Evolutionary conservation across 2,113 vertebrate species (phyloP).

Genomic region (Cyanoramphus novaezelandiae): DNA sequence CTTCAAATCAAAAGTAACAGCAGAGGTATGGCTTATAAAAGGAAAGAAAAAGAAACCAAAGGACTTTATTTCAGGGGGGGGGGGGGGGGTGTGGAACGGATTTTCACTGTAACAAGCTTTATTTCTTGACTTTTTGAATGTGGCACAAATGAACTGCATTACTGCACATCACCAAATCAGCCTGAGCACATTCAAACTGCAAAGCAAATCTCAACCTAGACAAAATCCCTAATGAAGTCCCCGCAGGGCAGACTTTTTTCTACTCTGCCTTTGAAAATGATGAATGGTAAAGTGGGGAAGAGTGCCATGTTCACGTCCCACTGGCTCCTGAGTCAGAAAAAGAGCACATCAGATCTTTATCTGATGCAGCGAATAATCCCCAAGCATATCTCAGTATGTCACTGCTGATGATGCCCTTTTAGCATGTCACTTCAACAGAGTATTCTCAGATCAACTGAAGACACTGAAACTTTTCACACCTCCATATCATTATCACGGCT

Average conservation of each 20-base stretch:
- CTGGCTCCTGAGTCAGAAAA: constrained; percentile 37
- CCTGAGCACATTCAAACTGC: background rate
- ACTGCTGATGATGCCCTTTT: constrained; percentile 22
- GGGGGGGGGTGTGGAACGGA: background rate
- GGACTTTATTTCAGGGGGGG: background rate
- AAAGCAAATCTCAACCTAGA: constrained; percentile 17
- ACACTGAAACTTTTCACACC: background rate
- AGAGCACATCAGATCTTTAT: constrained; percentile 38
- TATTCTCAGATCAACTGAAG: constrained; percentile 18
- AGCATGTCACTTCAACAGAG: constrained; percentile 21
- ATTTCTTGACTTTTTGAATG: constrained; percentile 10
- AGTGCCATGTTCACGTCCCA: background rate
- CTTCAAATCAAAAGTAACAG: background rate
- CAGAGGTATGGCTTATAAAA: background rate
- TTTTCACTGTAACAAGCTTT: background rate
- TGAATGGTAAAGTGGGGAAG: constrained; percentile 35
- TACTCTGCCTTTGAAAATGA: constrained; percentile 45
- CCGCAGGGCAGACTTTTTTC: background rate
- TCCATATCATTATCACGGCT: background rate
- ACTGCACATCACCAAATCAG: background rate
- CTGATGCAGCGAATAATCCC: constrained; percentile 27
- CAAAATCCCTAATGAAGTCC: constrained; percentile 48
- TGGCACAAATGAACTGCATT: background rate
- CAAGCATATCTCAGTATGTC: constrained; percentile 29
- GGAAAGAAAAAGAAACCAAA: background rate